Conservation (phyloP, 2,113 vertebrate genomes). For the Odocoileus virginianus region DNA sequence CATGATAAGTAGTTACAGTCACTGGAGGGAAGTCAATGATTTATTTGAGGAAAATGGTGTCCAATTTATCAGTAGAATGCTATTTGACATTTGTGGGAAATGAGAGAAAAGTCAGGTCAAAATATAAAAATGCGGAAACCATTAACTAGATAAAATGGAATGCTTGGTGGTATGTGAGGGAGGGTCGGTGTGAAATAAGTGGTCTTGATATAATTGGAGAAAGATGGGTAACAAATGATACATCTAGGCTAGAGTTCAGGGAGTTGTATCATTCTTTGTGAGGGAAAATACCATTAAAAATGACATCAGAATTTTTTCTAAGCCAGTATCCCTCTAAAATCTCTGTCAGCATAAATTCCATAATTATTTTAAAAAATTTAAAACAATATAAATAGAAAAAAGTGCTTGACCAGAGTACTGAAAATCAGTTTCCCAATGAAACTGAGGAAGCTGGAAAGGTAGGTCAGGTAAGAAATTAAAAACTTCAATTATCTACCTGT, state of each 20-base stretch:
- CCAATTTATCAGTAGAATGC: constrained; percentile 49
- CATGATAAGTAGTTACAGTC: not conserved
- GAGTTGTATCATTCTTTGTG: not conserved
- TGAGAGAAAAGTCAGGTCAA: constrained; percentile 43
- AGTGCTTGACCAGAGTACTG: not conserved
- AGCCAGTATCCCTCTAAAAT: not conserved
- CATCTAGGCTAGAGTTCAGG: not conserved
- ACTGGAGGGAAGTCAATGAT: constrained; percentile 26
- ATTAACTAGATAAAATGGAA: constrained; percentile 50
- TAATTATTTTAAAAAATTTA: not conserved
- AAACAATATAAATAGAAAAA: not conserved
- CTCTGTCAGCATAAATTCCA: not conserved
- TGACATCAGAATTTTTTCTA: not conserved
- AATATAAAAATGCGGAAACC: constrained; percentile 45
- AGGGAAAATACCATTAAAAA: not conserved
- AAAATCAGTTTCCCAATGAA: not conserved
- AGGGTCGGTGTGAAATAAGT: not conserved
- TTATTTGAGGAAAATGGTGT: constrained; percentile 50
- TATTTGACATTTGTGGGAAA: constrained; percentile 54
- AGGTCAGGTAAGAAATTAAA: constrained; percentile 40
- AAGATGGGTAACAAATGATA: not conserved
- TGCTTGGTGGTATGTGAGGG: not conserved
- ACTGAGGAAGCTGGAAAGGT: not conserved
- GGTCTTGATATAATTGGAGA: constrained; percentile 26
- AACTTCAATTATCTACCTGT: not conserved